A percentile compares a stretch with the other conserved stretches of the same genome.
Evolutionary conservation across 2,113 vertebrate genomes (phyloP).

Genomic region (Aspiorhynchus laticeps): DNA sequence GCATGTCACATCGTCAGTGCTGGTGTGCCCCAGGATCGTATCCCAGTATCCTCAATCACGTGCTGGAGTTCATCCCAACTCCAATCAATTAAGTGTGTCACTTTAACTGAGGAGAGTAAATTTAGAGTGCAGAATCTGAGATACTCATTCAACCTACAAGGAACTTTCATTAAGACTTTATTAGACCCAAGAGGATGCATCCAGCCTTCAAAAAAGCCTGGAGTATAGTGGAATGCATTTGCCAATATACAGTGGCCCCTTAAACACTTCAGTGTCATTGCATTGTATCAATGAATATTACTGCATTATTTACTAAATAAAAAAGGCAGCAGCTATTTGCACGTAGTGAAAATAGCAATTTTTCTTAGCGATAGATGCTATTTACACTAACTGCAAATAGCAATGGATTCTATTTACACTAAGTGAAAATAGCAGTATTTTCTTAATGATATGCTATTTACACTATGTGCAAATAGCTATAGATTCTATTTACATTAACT

Average conservation of each 20-base stretch:
- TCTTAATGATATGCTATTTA: too few species aligned
- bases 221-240: not conserved
- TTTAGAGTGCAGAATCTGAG: constrained; percentile 14
- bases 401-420: too few species aligned
- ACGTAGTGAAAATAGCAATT: too few species aligned
- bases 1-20: constrained; percentile 21
- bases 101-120: not conserved
- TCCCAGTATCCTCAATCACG: not conserved
- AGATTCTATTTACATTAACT: too few species aligned
- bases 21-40: not conserved
- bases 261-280: not conserved
- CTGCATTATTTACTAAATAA: not conserved
- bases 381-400: too few species aligned
- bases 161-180: constrained; percentile 28
- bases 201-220: not conserved
- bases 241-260: not conserved
- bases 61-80: constrained; percentile 31
- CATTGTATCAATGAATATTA: not conserved
- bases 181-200: not conserved
- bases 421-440: too few species aligned
- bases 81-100: constrained; percentile 36
- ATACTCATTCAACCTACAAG: constrained; percentile 24
- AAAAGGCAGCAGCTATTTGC: too few species aligned
- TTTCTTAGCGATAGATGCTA: too few species aligned
- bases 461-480: too few species aligned